Evolutionary conservation across 2,113 vertebrate species (phyloP).

Genomic region (Prunella himalayana): DNA sequence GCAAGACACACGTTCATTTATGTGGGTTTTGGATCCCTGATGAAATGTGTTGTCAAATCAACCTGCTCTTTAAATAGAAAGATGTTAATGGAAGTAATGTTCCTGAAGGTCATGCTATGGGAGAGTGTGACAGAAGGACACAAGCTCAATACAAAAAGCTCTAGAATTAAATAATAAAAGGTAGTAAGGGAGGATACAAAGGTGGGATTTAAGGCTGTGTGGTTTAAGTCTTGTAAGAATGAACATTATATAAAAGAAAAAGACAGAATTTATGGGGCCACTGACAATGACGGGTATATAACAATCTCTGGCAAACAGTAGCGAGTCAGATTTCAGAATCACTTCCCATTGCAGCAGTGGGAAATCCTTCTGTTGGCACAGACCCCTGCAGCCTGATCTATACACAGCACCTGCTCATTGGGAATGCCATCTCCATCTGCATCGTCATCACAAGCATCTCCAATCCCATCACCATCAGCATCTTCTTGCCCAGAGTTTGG

Average conservation of each 20-base stretch:
- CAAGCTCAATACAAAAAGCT: neutral
- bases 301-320: neutral
- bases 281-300: neutral
- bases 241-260: neutral
- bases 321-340: neutral
- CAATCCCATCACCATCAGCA: slow-evolving; percentile 85
- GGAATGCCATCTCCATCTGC: slow-evolving; percentile 90
- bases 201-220: neutral
- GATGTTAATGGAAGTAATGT: neutral
- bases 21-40: neutral
- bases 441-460: slow-evolving; percentile 91
- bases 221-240: neutral
- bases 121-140: neutral
- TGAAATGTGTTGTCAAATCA: neutral
- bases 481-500: slow-evolving; percentile 99
- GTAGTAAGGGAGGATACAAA: neutral
- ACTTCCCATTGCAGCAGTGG: neutral
- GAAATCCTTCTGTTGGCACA: neutral
- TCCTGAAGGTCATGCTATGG: neutral
- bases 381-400: neutral
- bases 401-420: slow-evolving; percentile 80
- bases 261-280: neutral
- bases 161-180: neutral
- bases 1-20: neutral
- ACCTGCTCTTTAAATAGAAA: neutral